phyloP scores from a whole-genome alignment of 53 echinoderm and acorn worm species.

The Holothuria leucospilota region DNA sequence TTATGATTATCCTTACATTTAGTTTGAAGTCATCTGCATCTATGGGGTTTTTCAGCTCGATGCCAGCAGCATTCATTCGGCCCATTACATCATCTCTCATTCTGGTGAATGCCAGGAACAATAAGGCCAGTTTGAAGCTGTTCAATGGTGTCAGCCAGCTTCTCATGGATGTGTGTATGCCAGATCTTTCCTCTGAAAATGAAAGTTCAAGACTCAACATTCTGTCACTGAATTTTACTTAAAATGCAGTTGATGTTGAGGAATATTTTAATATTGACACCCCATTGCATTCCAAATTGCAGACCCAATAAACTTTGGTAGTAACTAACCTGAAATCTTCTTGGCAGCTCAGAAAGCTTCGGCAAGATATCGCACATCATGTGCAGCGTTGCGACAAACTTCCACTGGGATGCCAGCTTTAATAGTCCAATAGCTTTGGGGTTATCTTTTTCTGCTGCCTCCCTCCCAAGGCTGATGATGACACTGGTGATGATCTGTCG shows the following conservation, averaged over 20 bases:
- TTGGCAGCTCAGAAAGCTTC: not conserved
- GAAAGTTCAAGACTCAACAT: no score
- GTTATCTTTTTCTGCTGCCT: not conserved
- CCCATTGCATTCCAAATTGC: no score
- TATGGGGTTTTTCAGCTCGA: not conserved
- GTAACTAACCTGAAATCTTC: conserved; percentile 45
- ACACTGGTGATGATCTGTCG: conserved; percentile 26
- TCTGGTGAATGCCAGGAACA: conserved; percentile 28
- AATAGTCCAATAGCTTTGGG: not conserved
- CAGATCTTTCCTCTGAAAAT: conserved; percentile 20
- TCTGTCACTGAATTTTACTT: no score
- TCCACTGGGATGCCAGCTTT: conserved; percentile 33
- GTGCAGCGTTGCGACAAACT: conserved; percentile 54
- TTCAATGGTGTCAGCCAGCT: conserved; percentile 14
- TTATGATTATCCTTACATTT: no score
- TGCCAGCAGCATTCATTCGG: conserved; percentile 2
- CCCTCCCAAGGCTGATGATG: conserved; percentile 19
- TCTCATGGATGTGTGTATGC: conserved; percentile 19
- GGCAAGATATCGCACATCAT: conserved; percentile 60
- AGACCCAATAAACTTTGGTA: no score
- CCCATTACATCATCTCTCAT: not conserved
- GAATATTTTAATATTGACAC: no score
- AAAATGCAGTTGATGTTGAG: no score
- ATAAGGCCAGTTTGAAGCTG: conserved; percentile 14
- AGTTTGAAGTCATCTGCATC: not conserved